Evolutionary conservation across 2,113 vertebrate genomes (phyloP).

Genomic region (Platysteira castanea): DNA sequence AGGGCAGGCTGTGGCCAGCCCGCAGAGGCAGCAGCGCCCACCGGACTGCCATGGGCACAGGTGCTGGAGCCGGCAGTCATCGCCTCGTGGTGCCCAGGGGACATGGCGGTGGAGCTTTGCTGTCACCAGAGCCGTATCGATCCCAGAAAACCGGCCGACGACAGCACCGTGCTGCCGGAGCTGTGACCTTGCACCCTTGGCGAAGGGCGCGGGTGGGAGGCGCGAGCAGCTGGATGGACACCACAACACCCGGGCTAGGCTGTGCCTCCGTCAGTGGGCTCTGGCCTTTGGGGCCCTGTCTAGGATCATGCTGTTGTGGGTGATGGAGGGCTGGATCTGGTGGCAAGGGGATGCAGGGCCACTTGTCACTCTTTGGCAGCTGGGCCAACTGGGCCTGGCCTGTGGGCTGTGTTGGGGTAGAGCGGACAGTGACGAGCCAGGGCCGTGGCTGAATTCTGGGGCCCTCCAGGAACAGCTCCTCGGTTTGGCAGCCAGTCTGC

Average conservation of each 20-base stretch:
- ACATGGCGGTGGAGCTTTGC: not conserved
- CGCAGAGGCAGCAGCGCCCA: rapidly evolving
- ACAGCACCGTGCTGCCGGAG: not conserved
- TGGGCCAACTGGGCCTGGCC: not conserved
- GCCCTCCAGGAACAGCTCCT: not conserved
- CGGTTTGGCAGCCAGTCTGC: not conserved
- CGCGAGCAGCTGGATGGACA: not conserved
- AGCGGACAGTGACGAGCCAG: not conserved
- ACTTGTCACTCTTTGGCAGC: not conserved
- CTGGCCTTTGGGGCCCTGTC: not conserved
- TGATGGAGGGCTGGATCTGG: not conserved
- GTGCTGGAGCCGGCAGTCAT: not conserved
- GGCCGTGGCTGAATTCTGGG: not conserved
- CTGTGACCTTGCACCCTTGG: conserved; percentile 45
- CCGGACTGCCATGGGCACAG: rapidly evolving
- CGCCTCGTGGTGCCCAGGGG: not conserved
- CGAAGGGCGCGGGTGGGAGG: conserved; percentile 38
- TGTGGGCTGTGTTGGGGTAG: not conserved
- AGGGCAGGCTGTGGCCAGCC: not conserved
- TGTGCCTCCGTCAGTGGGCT: not conserved
- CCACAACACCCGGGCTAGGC: not conserved
- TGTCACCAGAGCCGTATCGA: conserved; percentile 32
- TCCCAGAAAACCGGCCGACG: conserved; percentile 17
- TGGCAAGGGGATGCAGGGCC: not conserved
- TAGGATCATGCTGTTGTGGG: rapidly evolving